phyloP scores from a whole-genome alignment of 1,140 invertebrate species.

The Pseudoatta argentina region DNA sequence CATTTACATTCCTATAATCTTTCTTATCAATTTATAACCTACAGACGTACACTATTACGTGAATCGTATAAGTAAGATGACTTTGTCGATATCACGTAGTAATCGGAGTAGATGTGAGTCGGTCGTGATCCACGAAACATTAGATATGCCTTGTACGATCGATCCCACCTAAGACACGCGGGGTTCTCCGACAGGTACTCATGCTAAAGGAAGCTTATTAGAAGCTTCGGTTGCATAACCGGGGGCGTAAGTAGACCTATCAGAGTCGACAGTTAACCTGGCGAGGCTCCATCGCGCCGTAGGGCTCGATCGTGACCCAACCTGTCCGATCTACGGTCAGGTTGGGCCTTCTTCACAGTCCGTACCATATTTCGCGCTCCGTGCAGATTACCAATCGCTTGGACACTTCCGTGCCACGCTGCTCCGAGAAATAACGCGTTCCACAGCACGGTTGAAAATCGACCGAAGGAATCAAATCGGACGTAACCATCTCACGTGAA shows the following conservation, averaged over 20 bases:
- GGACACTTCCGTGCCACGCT: conserved; percentile 78
- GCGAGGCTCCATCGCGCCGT: conserved; percentile 71
- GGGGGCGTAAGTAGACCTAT: conserved; percentile 74
- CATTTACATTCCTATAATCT: neutral
- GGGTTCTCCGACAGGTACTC: conserved; percentile 66
- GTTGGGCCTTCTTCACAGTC: conserved; percentile 75
- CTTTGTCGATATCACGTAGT: conserved; percentile 32
- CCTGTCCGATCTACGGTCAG: conserved; percentile 81
- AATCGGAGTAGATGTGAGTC: conserved; percentile 27
- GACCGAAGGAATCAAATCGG: conserved; percentile 33
- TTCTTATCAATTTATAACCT: conserved; percentile 11
- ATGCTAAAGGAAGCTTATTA: conserved; percentile 75
- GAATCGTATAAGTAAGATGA: conserved; percentile 10
- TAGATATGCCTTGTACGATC: conserved; percentile 60
- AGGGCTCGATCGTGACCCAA: conserved; percentile 82
- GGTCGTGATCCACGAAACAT: conserved; percentile 64
- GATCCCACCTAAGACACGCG: conserved; percentile 61
- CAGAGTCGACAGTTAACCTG: conserved; percentile 74
- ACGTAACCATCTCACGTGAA: conserved; percentile 30
- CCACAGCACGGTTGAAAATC: conserved; percentile 37
- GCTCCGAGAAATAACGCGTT: conserved; percentile 60
- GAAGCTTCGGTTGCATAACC: conserved; percentile 77
- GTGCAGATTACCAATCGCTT: conserved; percentile 78
- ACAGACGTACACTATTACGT: neutral
- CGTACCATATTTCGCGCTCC: conserved; percentile 81